Base-by-base conservation (phyloP, 2,888 invertebrate genomes). In the Cenopis cana region DNA sequence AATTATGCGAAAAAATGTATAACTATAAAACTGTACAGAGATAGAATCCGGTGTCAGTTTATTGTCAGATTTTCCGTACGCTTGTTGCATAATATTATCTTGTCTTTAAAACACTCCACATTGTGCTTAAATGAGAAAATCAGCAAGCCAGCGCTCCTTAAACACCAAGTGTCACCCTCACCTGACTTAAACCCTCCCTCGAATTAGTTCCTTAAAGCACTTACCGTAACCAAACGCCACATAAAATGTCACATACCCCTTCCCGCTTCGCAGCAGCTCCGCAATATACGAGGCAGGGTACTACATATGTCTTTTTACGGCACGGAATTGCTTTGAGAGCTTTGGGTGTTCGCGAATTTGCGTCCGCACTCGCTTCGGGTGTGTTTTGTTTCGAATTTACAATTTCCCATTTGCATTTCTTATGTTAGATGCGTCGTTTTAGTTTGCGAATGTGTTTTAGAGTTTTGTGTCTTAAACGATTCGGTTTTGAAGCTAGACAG, bases 251-350 rank as follows among this genome's bases (percentile, higher is more conserved):
- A 52, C 20, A n/a, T 70, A 65, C 69, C 18, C 38, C 41, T 11
- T 65, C 33, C 59, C 41, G 20, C 11, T 36, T 14, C 20, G 10
- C 38, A 11, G n/a, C 20, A 33, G 4, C 10, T 36, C 38, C 52
- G 69, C 65, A 70, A 70, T 65, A 65, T 59, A 70, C 69, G 69
- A 65, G 29, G 29, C 64, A 69, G 56, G 18, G 64, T 59, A 65
- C 69, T 70, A 65, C 69, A 59, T 70, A 70, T 59, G 69, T 70
- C 69, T 70, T 70, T 69, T 70, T 70, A 70, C 65, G 64, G 57
- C 33, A 17, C 41, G 12, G 65, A 70, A 70, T 70, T 70, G 69
- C 69, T 70, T 70, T 70, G 69, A 70, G 69, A 69, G 57, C 64
- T 59, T 49, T 52, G 65, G 69, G 65, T 70, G 65, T 59, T 70